Percentiles rank a stretch among this genome's conserved stretches.
phyloP scores from a whole-genome alignment of 2,888 invertebrate genomes.

The Nysson spinosus region DNA sequence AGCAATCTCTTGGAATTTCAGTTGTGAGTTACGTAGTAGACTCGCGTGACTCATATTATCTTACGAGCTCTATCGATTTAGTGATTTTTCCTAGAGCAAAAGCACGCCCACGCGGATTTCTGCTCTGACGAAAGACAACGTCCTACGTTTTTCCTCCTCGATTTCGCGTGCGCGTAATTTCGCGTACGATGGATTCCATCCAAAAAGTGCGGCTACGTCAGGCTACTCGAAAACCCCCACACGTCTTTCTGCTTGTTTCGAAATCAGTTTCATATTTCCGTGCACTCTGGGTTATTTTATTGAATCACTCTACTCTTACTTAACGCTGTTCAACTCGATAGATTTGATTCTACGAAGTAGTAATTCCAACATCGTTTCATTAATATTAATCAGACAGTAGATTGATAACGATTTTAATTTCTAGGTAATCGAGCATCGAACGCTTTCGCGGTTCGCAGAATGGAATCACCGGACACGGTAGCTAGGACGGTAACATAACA shows the following conservation, averaged over 20 bases:
- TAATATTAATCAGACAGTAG: no score
- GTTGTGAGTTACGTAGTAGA: constrained; percentile 30
- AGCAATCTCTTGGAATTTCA: constrained; percentile 52
- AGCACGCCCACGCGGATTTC: constrained; percentile 15
- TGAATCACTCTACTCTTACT: no score
- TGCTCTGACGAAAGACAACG: not conserved
- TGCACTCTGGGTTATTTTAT: no score
- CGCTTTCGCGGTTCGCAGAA: constrained; percentile 31
- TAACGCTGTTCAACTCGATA: no score
- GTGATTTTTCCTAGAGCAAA: constrained; percentile 38
- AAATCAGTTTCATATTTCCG: no score
- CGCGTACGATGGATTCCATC: constrained; percentile 12
- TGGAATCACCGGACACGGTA: constrained; percentile 26
- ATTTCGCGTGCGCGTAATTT: not conserved
- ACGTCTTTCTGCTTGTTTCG: no score
- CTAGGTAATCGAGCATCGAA: not conserved
- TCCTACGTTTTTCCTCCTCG: not conserved
- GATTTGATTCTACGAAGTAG: no score
- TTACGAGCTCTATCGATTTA: constrained; percentile 38
- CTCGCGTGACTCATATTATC: constrained; percentile 52
- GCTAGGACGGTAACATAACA: not conserved
- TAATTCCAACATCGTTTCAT: no score
- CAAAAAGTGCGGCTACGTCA: not conserved
- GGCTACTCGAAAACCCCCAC: no score
- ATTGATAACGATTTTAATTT: no score